Conservation (phyloP, 2,888 invertebrate genomes). For the Aspidapion aeneum region DNA sequence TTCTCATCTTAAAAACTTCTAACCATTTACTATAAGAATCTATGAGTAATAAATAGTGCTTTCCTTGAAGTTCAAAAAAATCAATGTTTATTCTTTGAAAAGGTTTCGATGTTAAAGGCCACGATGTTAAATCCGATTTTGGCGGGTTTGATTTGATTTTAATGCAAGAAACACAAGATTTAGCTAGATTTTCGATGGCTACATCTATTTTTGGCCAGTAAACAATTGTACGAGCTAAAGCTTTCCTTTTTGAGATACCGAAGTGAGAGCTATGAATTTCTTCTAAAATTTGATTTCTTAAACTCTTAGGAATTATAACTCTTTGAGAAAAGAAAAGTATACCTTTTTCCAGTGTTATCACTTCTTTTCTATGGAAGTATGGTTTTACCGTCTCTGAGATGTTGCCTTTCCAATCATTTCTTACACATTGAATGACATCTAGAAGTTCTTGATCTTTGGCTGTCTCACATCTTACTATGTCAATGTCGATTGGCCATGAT, state of each 20-base stretch:
- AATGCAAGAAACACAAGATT: background rate
- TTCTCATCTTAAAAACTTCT: background rate
- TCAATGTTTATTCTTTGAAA: background rate
- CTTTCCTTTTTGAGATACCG: no score
- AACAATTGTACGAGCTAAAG: no score
- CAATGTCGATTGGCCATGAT: slow-evolving; percentile 15
- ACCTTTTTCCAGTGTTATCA: background rate
- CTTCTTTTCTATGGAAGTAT: background rate
- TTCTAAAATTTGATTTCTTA: background rate
- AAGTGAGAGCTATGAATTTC: no score
- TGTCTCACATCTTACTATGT: slow-evolving; percentile 7
- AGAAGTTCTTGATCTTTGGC: background rate
- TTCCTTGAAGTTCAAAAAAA: slow-evolving; percentile 2
- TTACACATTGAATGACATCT: background rate
- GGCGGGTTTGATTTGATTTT: background rate
- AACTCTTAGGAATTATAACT: background rate
- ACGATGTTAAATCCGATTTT: background rate
- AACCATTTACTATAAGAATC: slow-evolving; percentile 4
- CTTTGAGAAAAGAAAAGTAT: background rate
- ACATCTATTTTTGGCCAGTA: slow-evolving; percentile 3
- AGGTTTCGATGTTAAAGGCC: background rate
- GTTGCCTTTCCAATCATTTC: background rate
- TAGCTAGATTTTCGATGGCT: background rate
- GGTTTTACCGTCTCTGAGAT: background rate
- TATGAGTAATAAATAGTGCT: background rate